Evolutionary conservation across 2,797 vertebrate genomes (phyloP).

Genomic region (Anguilla obscura): DNA sequence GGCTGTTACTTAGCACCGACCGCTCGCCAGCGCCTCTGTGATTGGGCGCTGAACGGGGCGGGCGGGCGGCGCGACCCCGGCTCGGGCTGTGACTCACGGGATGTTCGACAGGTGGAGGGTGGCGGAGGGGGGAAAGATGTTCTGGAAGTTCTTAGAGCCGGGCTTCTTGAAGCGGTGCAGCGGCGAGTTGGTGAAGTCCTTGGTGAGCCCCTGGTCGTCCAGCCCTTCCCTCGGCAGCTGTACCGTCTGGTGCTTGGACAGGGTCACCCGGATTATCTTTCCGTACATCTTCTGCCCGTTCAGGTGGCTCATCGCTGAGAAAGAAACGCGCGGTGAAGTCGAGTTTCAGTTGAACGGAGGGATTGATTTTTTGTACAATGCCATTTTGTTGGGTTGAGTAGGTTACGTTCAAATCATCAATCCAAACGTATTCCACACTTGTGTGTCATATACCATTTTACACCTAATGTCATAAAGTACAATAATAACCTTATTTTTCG

Average conservation of each 20-base stretch:
- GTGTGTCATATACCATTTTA: neutral
- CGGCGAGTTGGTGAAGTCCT: conserved; percentile 96
- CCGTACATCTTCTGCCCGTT: conserved; percentile 98
- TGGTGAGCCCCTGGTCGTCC: conserved; percentile 95
- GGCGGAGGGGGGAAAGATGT: conserved; percentile 96
- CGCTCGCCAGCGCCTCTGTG: neutral
- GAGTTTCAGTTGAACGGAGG: neutral
- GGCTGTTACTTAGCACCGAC: neutral
- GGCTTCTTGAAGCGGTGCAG: conserved; percentile 98
- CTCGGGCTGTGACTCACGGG: conserved; percentile 71
- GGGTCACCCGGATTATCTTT: conserved; percentile 95
- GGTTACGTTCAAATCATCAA: conserved; percentile 11
- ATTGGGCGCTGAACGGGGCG: neutral
- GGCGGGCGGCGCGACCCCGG: no score
- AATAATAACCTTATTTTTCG: neutral
- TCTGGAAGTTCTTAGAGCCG: conserved; percentile 98
- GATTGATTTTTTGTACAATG: neutral
- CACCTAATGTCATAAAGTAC: neutral
- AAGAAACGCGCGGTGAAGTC: conserved; percentile 34
- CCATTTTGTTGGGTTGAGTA: neutral
- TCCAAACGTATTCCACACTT: neutral
- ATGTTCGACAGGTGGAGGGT: conserved; percentile 97
- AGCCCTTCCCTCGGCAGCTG: conserved; percentile 94
- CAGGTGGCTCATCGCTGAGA: conserved; percentile 95
- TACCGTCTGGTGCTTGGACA: conserved; percentile 97